A percentile compares a stretch with the other conserved stretches of the same genome.
These are phyloP conservation scores for Crax fasciolata DNA, from an alignment of 2,797 vertebrate species.

Conservation along the genomic window DNA sequence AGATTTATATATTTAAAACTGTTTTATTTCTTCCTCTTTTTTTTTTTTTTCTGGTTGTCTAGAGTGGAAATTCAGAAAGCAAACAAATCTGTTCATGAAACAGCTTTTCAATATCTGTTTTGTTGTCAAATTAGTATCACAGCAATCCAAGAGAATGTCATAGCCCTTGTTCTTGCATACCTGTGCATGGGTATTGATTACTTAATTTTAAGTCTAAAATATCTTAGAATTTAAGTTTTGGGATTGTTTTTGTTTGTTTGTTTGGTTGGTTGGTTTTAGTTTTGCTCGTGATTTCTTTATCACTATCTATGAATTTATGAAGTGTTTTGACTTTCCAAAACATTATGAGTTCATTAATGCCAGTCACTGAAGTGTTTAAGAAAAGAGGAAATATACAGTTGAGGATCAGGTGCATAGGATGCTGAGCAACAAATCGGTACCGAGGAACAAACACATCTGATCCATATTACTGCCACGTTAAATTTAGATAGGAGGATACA, in stretches of 20 bases:
- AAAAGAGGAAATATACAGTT: not conserved
- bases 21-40: not conserved
- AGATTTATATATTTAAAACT: not conserved
- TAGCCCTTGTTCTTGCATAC: not conserved
- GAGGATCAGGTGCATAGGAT: not conserved
- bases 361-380: not conserved
- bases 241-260: not conserved
- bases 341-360: not conserved
- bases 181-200: fast-evolving
- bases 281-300: not conserved
- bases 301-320: not conserved
- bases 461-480: not conserved
- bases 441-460: not conserved
- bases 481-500: not conserved
- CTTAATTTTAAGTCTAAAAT: not conserved
- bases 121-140: not conserved
- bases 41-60: not conserved
- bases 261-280: not conserved
- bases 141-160: not conserved
- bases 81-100: not conserved
- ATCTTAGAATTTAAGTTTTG: not conserved
- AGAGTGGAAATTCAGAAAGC: not conserved
- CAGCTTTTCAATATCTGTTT: not conserved
- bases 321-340: not conserved
- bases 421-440: not conserved